These are phyloP conservation scores for Premnoplex brunnescens DNA, from an alignment of 2,797 vertebrate species.

Conservation along the genomic window DNA sequence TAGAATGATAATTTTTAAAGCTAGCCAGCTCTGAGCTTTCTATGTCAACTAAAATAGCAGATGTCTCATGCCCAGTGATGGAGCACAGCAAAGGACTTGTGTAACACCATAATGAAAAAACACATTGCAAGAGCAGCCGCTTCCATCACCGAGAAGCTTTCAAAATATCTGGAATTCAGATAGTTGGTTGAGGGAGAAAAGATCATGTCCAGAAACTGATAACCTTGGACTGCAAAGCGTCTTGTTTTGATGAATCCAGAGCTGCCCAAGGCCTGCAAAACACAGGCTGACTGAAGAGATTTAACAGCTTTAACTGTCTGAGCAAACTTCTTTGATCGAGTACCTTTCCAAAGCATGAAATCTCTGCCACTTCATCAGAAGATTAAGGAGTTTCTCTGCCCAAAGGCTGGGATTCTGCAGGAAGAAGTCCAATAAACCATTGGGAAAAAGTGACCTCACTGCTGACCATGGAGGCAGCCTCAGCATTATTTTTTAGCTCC, in stretches of 20 bases:
- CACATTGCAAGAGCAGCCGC: fast-evolving
- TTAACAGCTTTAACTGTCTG: neutral
- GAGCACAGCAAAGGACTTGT: neutral
- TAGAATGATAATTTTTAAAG: neutral
- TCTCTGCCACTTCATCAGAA: neutral
- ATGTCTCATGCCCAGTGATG: neutral
- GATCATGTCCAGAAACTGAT: neutral
- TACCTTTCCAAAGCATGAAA: neutral
- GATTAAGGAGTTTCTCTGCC: neutral
- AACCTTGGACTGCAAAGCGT: neutral
- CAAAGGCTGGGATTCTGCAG: neutral
- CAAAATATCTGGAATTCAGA: neutral
- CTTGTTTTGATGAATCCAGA: neutral
- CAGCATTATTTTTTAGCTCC: neutral
- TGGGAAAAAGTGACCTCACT: neutral
- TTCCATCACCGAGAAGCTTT: neutral
- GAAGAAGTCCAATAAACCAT: neutral
- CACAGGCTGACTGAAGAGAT: neutral
- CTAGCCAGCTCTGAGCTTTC: neutral
- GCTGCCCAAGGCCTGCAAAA: neutral
- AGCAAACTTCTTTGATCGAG: neutral
- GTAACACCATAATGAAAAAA: neutral
- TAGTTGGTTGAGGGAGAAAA: neutral
- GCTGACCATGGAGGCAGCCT: neutral
- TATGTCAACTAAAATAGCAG: neutral